A percentile compares a stretch with the other conserved stretches of the same genome.
Conservation (phyloP, 2,888 invertebrate species). For the Alloplasta piceator region DNA sequence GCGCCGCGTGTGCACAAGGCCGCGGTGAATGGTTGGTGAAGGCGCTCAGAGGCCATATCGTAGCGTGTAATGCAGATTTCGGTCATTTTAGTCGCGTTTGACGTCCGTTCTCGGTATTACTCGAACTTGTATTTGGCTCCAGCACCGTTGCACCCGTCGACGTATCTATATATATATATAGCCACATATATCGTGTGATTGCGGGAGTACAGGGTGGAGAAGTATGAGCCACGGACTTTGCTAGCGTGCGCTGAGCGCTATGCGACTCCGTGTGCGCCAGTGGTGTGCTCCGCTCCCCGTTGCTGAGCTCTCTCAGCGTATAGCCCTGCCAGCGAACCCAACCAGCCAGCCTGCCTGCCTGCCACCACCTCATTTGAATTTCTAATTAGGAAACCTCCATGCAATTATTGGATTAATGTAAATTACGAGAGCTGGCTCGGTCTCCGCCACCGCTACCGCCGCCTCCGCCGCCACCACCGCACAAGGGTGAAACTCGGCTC, state of each 20-base stretch:
- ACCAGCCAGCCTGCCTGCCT: slow-evolving; percentile 83
- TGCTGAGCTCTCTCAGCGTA: slow-evolving; percentile 77
- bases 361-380: slow-evolving; percentile 95
- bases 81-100: slow-evolving; percentile 81
- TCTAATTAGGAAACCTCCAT: slow-evolving; percentile 96
- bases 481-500: slow-evolving; percentile 81
- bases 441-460: slow-evolving; percentile 81
- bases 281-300: slow-evolving; percentile 62
- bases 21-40: slow-evolving; percentile 15
- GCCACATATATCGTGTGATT: not conserved
- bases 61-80: slow-evolving; percentile 78
- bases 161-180: slow-evolving; percentile 26
- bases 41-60: slow-evolving; percentile 42
- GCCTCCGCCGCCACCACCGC: slow-evolving; percentile 80
- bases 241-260: slow-evolving; percentile 72
- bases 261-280: slow-evolving; percentile 57
- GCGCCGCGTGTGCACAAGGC: slow-evolving; percentile 48
- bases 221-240: slow-evolving; percentile 78
- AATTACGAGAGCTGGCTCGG: slow-evolving; percentile 91
- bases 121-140: slow-evolving; percentile 80
- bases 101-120: slow-evolving; percentile 81
- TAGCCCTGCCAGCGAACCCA: slow-evolving; percentile 76
- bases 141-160: slow-evolving; percentile 69
- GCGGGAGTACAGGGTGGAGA: slow-evolving; percentile 18
- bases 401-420: slow-evolving; percentile 97